Percentiles rank a stretch among this genome's conserved stretches.
Evolutionary conservation across 2,797 vertebrate genomes (phyloP).

Genomic region (Chiroxiphia lanceolata): DNA sequence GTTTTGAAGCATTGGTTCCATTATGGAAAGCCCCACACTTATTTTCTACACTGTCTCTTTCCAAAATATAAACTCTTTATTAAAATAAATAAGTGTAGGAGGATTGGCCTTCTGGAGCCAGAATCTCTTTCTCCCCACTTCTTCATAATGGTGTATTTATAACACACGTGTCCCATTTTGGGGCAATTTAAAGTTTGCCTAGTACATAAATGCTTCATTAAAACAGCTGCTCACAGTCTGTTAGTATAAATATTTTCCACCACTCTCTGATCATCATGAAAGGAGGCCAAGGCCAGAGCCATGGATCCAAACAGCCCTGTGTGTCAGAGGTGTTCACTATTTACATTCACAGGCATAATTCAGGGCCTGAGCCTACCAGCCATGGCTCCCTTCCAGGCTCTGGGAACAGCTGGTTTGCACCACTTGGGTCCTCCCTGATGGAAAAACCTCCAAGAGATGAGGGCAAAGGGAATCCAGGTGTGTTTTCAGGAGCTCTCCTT

Average conservation of each 20-base stretch:
- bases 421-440: background rate
- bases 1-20: background rate
- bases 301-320: background rate
- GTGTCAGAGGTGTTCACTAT: background rate
- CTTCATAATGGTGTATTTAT: constrained; percentile 43
- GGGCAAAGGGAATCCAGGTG: background rate
- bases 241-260: constrained; percentile 48
- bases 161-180: constrained; percentile 57
- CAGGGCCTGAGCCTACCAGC: background rate
- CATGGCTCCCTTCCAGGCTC: background rate
- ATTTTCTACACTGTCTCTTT: background rate
- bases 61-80: constrained; percentile 5
- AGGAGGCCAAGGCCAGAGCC: background rate
- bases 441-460: background rate
- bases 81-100: constrained; percentile 44
- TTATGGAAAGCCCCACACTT: background rate
- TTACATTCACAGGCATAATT: background rate
- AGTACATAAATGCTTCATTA: constrained; percentile 43
- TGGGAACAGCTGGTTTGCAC: background rate
- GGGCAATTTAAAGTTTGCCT: constrained; percentile 46
- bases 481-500: background rate
- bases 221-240: constrained; percentile 68
- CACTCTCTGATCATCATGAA: background rate
- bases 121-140: constrained; percentile 27
- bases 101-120: constrained; percentile 19